phyloP scores from a whole-genome alignment of 1,140 invertebrate genomes.

The Ectropis grisescens region DNA sequence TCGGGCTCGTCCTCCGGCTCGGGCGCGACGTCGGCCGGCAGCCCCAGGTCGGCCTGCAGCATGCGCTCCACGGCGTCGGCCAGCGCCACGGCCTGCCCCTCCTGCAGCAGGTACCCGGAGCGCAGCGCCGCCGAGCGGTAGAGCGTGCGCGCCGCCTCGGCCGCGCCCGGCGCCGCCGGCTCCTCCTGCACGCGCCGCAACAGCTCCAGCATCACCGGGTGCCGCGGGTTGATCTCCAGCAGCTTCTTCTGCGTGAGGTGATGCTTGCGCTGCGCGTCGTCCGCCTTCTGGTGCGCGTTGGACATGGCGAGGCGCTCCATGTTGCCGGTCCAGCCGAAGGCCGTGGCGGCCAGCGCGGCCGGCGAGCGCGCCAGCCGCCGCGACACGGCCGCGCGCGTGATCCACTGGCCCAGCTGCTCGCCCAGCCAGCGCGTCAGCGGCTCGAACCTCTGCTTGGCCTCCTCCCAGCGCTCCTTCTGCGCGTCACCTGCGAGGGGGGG shows the following conservation, averaged over 20 bases:
- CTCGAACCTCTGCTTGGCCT: conserved; percentile 86
- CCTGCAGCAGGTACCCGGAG: conserved; percentile 52
- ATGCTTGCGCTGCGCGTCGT: conserved; percentile 92
- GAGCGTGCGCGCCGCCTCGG: conserved; percentile 92
- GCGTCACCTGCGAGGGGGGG: conserved; percentile 72
- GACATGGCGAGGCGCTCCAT: conserved; percentile 97
- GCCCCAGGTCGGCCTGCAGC: conserved; percentile 39
- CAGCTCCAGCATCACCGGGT: conserved; percentile 95
- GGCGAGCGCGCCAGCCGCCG: conserved; percentile 93
- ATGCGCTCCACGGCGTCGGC: conserved; percentile 43
- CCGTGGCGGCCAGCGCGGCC: conserved; percentile 95
- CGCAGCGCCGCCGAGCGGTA: conserved; percentile 94
- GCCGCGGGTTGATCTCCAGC: conserved; percentile 96
- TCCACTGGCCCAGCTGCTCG: conserved; percentile 89
- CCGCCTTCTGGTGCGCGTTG: conserved; percentile 94
- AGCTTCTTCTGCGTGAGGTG: conserved; percentile 98
- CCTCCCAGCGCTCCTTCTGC: conserved; percentile 86
- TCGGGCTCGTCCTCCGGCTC: conserved; percentile 13
- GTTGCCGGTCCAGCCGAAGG: conserved; percentile 99
- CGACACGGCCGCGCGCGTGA: conserved; percentile 88
- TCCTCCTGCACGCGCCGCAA: conserved; percentile 86
- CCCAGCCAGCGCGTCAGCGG: conserved; percentile 93
- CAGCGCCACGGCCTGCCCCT: conserved; percentile 47
- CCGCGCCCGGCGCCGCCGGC: conserved; percentile 83
- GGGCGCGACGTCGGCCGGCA: conserved; percentile 29